These are phyloP conservation scores for Phrynocephalus vlangalii DNA, from an alignment of 2,797 vertebrate genomes.

Conservation along the genomic window DNA sequence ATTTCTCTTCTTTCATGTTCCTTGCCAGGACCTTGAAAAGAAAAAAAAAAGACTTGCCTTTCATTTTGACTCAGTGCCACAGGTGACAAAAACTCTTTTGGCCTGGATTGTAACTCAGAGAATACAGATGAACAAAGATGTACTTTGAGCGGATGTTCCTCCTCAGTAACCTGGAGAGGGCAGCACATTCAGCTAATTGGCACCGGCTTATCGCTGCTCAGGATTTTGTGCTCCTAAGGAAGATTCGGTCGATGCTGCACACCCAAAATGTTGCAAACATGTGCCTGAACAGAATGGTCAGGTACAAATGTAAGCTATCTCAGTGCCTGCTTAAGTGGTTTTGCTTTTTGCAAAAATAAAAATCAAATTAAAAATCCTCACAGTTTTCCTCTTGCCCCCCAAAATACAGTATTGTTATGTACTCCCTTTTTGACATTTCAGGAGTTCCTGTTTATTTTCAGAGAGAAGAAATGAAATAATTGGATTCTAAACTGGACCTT, in stretches of 20 bases:
- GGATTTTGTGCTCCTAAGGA: background rate
- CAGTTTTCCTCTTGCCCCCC: background rate
- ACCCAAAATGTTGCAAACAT: background rate
- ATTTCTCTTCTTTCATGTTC: background rate
- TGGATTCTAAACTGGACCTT: background rate
- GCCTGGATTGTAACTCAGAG: background rate
- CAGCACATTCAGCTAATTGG: constrained; percentile 3
- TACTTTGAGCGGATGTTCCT: background rate
- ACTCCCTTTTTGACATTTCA: background rate
- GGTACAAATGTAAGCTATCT: background rate
- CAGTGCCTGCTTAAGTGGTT: background rate
- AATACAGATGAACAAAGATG: background rate
- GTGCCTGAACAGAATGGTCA: background rate
- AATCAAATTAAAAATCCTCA: no score
- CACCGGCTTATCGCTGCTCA: background rate
- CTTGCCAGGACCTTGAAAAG: background rate
- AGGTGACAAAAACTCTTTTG: background rate
- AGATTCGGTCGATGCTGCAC: background rate
- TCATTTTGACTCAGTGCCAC: background rate
- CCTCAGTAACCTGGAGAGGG: constrained; percentile 1
- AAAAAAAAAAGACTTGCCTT: background rate
- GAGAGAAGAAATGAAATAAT: background rate
- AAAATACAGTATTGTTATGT: background rate
- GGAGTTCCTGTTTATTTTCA: background rate
- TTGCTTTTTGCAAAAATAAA: background rate